Conservation (phyloP, 2,113 vertebrate species). For the Machaerirhynchus nigripectus region DNA sequence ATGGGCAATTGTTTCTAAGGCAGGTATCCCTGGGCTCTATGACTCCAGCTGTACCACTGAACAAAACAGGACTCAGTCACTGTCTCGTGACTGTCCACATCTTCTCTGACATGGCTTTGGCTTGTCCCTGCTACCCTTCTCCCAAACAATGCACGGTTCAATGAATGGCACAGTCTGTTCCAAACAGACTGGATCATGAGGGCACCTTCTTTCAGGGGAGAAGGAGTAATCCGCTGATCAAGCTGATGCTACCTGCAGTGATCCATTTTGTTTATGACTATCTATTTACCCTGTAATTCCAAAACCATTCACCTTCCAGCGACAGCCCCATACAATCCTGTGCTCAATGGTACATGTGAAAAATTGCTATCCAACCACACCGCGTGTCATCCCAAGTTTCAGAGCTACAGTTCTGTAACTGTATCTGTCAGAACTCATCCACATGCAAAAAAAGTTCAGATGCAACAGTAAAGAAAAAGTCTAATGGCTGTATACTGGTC, state of each 20-base stretch:
- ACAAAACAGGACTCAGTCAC: not conserved
- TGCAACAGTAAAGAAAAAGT: not conserved
- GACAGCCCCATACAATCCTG: not conserved
- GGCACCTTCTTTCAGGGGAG: not conserved
- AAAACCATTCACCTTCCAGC: not conserved
- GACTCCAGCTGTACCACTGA: not conserved
- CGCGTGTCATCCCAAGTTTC: not conserved
- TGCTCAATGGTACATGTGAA: not conserved
- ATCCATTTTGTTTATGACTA: not conserved
- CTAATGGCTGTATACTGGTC: not conserved
- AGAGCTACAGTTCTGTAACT: not conserved
- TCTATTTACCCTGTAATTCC: not conserved
- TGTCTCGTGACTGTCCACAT: not conserved
- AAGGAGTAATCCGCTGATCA: not conserved
- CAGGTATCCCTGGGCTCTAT: not conserved
- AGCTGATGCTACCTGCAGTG: not conserved
- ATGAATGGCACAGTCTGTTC: not conserved
- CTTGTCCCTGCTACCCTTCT: not conserved
- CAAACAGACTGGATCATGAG: not conserved
- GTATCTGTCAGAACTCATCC: not conserved
- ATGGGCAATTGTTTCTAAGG: not conserved
- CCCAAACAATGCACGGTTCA: not conserved
- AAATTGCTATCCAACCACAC: not conserved
- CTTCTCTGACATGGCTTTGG: not conserved
- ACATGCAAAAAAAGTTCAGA: not conserved